Evolutionary conservation across 2,113 vertebrate genomes (phyloP).

Genomic region (Myrmecobius fasciatus): DNA sequence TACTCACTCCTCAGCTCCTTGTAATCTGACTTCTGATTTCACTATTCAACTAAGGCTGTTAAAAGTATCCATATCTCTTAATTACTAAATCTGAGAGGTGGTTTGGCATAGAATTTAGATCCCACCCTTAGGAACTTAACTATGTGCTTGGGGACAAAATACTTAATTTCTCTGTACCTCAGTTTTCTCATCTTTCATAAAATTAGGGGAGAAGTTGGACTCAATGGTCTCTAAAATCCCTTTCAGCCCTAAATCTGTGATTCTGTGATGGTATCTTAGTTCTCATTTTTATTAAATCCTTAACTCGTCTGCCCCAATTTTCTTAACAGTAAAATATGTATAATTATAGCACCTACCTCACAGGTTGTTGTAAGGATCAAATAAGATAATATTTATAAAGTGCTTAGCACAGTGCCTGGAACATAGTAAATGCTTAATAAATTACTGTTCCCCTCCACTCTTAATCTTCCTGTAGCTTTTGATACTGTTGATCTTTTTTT

Average conservation of each 20-base stretch:
- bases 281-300: neutral
- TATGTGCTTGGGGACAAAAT: too few relatives aligned
- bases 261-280: neutral
- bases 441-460: neutral
- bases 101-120: neutral
- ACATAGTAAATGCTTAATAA: neutral
- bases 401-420: neutral
- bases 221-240: neutral
- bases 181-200: too few relatives aligned
- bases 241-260: neutral
- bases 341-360: neutral
- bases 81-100: neutral
- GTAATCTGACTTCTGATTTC: neutral
- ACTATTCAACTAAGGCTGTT: neutral
- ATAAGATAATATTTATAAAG: too few relatives aligned
- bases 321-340: neutral
- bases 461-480: neutral
- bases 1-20: neutral
- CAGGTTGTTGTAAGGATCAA: neutral
- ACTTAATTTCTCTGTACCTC: too few relatives aligned
- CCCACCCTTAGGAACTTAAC: neutral
- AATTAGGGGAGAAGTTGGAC: too few relatives aligned
- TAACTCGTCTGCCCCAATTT: neutral
- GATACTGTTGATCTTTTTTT: neutral
- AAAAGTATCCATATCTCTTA: neutral